Percentiles rank a stretch among this genome's conserved stretches.
These are phyloP conservation scores for Sericinus montela DNA, from an alignment of 2,888 invertebrate species.

Conservation along the genomic window DNA sequence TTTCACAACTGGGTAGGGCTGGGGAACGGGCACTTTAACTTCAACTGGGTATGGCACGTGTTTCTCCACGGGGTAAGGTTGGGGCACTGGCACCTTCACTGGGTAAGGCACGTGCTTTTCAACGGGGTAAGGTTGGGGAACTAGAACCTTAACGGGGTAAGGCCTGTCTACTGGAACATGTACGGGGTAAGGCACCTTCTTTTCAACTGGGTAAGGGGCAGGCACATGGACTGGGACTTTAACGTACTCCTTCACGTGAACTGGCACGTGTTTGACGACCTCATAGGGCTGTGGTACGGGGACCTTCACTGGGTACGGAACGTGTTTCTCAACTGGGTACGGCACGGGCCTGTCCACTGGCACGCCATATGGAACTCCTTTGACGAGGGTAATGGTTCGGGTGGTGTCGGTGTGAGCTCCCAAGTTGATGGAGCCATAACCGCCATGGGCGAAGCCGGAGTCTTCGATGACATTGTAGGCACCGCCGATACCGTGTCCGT, in stretches of 20 bases:
- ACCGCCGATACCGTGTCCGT: conserved; percentile 77
- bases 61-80: conserved; percentile 88
- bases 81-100: conserved; percentile 86
- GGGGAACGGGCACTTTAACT: conserved; percentile 86
- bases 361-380: conserved; percentile 82
- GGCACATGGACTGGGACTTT: conserved; percentile 89
- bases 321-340: conserved; percentile 82
- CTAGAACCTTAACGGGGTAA: conserved; percentile 87
- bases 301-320: conserved; percentile 84
- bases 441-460: conserved; percentile 36
- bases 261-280: conserved; percentile 83
- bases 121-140: conserved; percentile 89
- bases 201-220: conserved; percentile 88
- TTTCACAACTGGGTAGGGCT: conserved; percentile 85
- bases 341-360: conserved; percentile 82
- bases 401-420: conserved; percentile 75
- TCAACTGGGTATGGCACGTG: conserved; percentile 85
- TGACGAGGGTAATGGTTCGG: conserved; percentile 82
- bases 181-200: conserved; percentile 85
- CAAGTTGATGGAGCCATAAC: conserved; percentile 45
- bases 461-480: conserved; percentile 68
- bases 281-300: conserved; percentile 85
- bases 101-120: conserved; percentile 87
- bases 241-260: conserved; percentile 87
- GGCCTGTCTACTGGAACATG: conserved; percentile 87